Conservation (phyloP, 2,888 invertebrate species). For the Dichetophora obliterata region DNA sequence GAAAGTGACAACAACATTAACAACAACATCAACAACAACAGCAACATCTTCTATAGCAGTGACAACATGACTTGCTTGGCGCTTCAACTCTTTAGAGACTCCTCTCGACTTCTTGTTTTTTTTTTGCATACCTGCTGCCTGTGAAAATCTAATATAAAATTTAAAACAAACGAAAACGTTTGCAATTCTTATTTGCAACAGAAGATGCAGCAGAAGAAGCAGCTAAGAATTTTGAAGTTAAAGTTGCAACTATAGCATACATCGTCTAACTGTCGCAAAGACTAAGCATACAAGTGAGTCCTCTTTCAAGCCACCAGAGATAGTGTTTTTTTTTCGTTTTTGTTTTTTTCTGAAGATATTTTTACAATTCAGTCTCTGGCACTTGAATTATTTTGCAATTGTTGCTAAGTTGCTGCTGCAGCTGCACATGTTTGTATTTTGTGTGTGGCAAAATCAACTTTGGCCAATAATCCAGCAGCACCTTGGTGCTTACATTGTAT, state of each 20-base stretch:
- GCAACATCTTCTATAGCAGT: too few species aligned
- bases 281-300: too few species aligned
- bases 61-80: too few species aligned
- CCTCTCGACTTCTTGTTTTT: neutral
- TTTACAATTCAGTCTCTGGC: neutral
- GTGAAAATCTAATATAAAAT: conserved; percentile 15
- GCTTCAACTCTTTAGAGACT: neutral
- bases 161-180: conserved; percentile 10
- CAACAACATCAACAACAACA: neutral
- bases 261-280: too few species aligned
- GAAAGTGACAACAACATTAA: neutral
- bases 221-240: neutral
- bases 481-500: neutral
- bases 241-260: neutral
- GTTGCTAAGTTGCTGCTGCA: neutral
- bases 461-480: neutral
- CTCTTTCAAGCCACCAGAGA: too few species aligned
- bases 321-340: too few species aligned
- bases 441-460: conserved; percentile 11
- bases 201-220: neutral
- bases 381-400: neutral
- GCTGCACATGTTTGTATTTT: neutral
- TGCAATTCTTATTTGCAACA: neutral
- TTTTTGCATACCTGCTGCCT: neutral
- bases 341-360: neutral